Percentiles rank a stretch among this genome's conserved stretches.
phyloP scores from a whole-genome alignment of 2,113 vertebrate genomes.

The Nanorana parkeri region DNA sequence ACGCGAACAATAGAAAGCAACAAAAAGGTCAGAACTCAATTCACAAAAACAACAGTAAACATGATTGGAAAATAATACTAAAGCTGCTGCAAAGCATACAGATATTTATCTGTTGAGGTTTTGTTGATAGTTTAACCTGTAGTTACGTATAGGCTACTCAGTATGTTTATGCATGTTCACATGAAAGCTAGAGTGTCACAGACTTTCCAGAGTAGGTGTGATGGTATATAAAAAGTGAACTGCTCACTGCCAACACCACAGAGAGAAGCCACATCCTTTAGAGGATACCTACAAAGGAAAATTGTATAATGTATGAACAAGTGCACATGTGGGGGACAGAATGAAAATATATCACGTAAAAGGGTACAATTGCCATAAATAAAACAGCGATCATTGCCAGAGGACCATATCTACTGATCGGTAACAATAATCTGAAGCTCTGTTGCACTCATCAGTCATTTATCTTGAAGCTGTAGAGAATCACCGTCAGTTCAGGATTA shows the following conservation, averaged over 20 bases:
- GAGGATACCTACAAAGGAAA: constrained; percentile 76
- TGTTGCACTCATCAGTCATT: too few relatives aligned
- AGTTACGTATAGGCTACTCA: constrained; percentile 33
- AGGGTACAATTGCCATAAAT: too few relatives aligned
- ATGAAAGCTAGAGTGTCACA: constrained; percentile 76
- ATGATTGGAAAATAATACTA: background rate
- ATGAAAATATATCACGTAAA: too few relatives aligned
- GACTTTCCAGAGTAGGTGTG: constrained; percentile 95
- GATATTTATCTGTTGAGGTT: constrained; percentile 32
- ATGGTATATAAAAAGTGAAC: constrained; percentile 65
- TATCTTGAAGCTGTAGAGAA: too few relatives aligned
- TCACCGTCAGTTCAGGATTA: too few relatives aligned
- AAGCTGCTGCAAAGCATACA: background rate
- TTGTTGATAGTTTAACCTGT: constrained; percentile 5
- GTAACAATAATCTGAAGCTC: too few relatives aligned
- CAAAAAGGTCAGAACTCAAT: too few relatives aligned
- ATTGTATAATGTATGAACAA: background rate
- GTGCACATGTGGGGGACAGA: too few relatives aligned
- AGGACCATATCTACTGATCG: too few relatives aligned
- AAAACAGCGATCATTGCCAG: too few relatives aligned
- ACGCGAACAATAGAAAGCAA: too few relatives aligned
- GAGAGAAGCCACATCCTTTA: constrained; percentile 84
- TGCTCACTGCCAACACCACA: constrained; percentile 69
- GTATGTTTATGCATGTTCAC: constrained; percentile 7
- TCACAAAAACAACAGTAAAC: background rate